Evolutionary conservation across 30 jellyfish, hydroid and myxozoan species (phyloP).

Genomic region (Cassiopea andromeda): DNA sequence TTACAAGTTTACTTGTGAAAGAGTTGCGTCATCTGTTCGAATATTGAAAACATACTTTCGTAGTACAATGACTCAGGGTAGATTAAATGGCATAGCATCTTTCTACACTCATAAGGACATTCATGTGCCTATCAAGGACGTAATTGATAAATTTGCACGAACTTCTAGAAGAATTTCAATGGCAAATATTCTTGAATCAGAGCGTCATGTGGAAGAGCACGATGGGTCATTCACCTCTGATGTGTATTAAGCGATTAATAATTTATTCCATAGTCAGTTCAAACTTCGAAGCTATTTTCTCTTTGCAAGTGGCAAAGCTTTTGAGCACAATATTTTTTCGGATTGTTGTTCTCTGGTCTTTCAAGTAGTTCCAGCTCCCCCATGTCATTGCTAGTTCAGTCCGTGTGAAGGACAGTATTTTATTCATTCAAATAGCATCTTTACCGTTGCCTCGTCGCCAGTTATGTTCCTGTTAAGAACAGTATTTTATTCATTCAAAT

Average conservation of each 20-base stretch:
- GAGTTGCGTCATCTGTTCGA: conserved; percentile 18
- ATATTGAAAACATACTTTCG: conserved; percentile 12
- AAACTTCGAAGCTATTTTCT: too few relatives aligned
- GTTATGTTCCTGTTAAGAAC: too few relatives aligned
- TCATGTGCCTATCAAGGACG: not conserved
- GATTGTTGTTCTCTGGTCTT: too few relatives aligned
- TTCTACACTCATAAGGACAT: conserved; percentile 30
- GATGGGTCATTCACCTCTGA: not conserved
- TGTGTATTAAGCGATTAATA: not conserved
- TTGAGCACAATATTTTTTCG: too few relatives aligned
- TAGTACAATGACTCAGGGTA: conserved; percentile 42
- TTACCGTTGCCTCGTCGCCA: too few relatives aligned
- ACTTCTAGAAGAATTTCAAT: not conserved
- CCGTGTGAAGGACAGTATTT: too few relatives aligned
- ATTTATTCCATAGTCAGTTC: too few relatives aligned
- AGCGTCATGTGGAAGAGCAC: not conserved
- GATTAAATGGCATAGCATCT: conserved; percentile 31
- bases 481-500: too few relatives aligned
- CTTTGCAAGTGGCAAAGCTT: too few relatives aligned
- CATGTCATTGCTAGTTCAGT: too few relatives aligned
- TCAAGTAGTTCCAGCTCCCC: too few relatives aligned
- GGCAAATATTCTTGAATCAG: conserved; percentile 4
- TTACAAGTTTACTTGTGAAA: conserved; percentile 41
- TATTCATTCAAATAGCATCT: too few relatives aligned
- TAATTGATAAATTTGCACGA: conserved; percentile 12